Conservation (phyloP, 1,140 invertebrate genomes). For the Coptotermes formosanus region DNA sequence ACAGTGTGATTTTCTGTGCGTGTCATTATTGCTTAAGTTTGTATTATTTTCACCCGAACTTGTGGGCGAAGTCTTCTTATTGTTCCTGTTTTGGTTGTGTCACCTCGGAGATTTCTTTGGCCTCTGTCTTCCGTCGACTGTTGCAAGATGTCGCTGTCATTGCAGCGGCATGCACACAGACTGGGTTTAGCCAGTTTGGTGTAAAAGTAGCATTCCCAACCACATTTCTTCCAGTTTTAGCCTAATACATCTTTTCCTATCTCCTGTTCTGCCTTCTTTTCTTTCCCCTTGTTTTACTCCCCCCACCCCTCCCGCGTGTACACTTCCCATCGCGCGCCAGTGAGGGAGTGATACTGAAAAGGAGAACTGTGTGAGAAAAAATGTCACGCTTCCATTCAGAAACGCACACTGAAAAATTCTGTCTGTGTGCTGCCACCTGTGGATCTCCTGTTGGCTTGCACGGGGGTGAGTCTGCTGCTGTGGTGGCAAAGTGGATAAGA, state of each 20-base stretch:
- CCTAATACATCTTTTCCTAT: background rate
- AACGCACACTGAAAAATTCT: conserved; percentile 24
- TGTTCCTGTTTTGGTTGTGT: too few species aligned
- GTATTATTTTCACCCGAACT: too few species aligned
- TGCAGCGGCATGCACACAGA: background rate
- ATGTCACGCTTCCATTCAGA: conserved; percentile 25
- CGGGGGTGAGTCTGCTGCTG: background rate
- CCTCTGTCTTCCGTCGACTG: too few species aligned
- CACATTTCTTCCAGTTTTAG: background rate
- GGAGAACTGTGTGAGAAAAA: background rate
- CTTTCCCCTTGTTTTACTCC: background rate
- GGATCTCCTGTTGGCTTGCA: background rate
- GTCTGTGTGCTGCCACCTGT: conserved; percentile 23
- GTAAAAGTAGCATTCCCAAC: background rate
- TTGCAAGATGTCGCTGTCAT: background rate
- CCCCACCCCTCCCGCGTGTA: background rate
- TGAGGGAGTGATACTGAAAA: background rate
- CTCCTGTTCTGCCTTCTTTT: too few species aligned
- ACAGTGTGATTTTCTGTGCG: too few species aligned
- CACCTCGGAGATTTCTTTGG: too few species aligned
- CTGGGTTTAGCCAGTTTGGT: background rate
- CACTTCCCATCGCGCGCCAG: background rate
- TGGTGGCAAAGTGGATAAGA: conserved; percentile 21
- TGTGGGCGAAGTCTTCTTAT: too few species aligned
- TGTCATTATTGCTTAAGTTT: too few species aligned